These are phyloP conservation scores for Pitangus sulphuratus DNA, from an alignment of 2,797 vertebrate genomes.

Conservation along the genomic window DNA sequence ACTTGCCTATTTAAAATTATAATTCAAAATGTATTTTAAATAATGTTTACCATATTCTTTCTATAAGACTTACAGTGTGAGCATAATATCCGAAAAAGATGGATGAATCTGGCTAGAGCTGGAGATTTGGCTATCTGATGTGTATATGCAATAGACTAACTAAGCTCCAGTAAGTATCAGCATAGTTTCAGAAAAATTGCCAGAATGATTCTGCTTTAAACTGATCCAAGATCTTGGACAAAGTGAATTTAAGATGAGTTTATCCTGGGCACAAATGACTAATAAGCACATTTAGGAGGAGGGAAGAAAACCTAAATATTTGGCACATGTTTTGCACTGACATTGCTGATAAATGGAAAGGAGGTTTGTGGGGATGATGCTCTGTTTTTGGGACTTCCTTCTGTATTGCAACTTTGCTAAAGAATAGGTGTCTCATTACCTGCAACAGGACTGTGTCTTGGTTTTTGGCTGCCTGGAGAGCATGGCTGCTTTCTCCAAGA, in stretches of 20 bases:
- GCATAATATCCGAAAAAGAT: neutral
- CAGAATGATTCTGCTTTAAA: neutral
- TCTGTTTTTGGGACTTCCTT: neutral
- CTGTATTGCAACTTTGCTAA: neutral
- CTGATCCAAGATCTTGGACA: neutral
- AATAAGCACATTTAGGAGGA: neutral
- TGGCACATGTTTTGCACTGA: neutral
- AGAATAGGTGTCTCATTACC: neutral
- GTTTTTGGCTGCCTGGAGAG: neutral
- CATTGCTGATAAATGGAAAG: neutral
- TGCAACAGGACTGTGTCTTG: neutral
- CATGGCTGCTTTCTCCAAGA: neutral
- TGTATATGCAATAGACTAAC: neutral
- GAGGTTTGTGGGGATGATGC: neutral
- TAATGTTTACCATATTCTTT: neutral
- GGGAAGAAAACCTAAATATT: neutral
- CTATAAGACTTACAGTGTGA: neutral
- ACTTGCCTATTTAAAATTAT: neutral
- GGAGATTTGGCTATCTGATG: neutral
- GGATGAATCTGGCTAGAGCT: neutral
- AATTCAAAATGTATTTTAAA: neutral
- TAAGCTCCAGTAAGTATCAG: neutral
- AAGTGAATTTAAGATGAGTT: constrained; percentile 23
- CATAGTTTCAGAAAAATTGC: neutral
- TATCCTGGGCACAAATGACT: neutral